phyloP scores from a whole-genome alignment of 2,797 vertebrate genomes.

The Malacoraja senta region DNA sequence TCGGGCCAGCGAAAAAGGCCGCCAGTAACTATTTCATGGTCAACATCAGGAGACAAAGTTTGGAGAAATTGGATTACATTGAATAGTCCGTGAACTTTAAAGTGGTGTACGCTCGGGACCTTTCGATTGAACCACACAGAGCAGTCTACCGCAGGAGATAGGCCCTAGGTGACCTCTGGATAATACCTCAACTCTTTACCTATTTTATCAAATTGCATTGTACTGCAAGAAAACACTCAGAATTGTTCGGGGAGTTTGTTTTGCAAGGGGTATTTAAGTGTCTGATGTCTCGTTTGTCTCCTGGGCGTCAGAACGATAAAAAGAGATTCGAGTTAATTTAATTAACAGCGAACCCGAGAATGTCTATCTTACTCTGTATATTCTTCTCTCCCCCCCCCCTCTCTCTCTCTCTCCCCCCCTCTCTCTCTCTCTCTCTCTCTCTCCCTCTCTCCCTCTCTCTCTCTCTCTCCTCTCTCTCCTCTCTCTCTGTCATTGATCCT shows the following conservation, averaged over 20 bases:
- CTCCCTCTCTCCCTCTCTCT: not conserved
- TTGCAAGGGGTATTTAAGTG: not conserved
- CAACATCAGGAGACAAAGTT: not conserved
- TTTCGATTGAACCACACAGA: too few relatives aligned
- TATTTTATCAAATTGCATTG: constrained; percentile 13
- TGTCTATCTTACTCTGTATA: not conserved
- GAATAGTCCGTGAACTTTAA: not conserved
- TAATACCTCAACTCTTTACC: not conserved
- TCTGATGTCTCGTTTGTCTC: constrained; percentile 1
- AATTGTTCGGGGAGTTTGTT: not conserved
- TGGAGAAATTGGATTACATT: not conserved
- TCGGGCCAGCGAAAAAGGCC: not conserved
- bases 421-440: not conserved
- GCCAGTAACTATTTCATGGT: not conserved
- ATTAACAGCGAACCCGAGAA: constrained; percentile 15
- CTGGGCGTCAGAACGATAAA: not conserved
- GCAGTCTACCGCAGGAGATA: too few relatives aligned
- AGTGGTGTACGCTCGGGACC: not conserved
- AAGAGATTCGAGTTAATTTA: constrained; percentile 12
- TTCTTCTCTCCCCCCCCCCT: not conserved
- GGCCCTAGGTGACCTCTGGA: too few relatives aligned
- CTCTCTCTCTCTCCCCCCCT: not conserved
- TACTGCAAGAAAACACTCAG: not conserved
- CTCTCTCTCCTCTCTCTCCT: not conserved
- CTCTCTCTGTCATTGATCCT: not conserved